phyloP scores from a whole-genome alignment of 2,797 vertebrate species.

The Salarias fasciatus region DNA sequence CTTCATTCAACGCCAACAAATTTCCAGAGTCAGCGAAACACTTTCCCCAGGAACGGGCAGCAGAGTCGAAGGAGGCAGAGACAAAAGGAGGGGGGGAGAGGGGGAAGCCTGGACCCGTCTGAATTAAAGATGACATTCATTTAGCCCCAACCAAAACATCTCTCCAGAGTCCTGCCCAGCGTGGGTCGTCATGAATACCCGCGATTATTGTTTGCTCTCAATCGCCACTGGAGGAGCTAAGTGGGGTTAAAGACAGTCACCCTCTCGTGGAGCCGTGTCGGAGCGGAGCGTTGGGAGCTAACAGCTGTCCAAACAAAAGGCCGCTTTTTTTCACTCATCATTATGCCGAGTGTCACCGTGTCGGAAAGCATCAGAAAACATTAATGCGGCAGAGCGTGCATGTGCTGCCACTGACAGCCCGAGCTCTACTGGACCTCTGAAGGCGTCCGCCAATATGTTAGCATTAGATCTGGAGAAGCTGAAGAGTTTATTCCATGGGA shows the following conservation, averaged over 20 bases:
- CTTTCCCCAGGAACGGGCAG: conserved; percentile 1
- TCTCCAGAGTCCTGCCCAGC: conserved; percentile 36
- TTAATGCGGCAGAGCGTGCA: conserved; percentile 47
- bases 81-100: neutral
- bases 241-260: conserved; percentile 75
- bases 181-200: conserved; percentile 51
- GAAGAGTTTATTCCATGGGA: too few relatives aligned
- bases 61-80: neutral
- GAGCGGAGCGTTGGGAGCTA: conserved; percentile 52
- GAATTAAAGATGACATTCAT: conserved; percentile 46
- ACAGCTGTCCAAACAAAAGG: conserved; percentile 87
- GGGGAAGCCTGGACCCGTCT: conserved; percentile 7
- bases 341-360: conserved; percentile 64
- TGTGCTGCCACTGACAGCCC: conserved; percentile 36
- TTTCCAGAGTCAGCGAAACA: neutral
- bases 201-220: conserved; percentile 56
- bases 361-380: conserved; percentile 71
- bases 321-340: conserved; percentile 78
- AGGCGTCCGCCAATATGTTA: too few relatives aligned
- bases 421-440: too few relatives aligned
- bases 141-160: conserved; percentile 47
- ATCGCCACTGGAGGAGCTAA: conserved; percentile 71
- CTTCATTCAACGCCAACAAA: neutral
- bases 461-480: too few relatives aligned
- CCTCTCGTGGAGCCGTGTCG: conserved; percentile 60